Base-by-base conservation (phyloP, 2,113 vertebrate genomes). In the Blennius ocellaris region DNA sequence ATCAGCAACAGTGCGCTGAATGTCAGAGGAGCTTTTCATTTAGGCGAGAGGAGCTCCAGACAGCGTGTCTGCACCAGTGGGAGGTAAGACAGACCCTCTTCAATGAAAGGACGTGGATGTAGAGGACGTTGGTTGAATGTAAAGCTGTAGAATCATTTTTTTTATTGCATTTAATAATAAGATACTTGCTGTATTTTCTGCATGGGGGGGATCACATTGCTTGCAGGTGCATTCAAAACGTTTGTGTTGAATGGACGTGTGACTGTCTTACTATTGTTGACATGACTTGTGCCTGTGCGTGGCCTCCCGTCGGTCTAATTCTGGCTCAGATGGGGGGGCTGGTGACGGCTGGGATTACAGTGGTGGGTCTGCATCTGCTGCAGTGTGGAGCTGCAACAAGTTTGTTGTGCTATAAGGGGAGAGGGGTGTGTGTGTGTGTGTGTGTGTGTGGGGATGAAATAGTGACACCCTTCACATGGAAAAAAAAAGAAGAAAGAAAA, bases 321-420 rank as follows among this genome's bases (percentile, higher is more conserved):
- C 69, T 85, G 83, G 76, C 70, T 40, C 38, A 15, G 58, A 21
- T n/a, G n/a, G 41, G 17, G 57, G 43, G 57, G 11, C 21, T 47
- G 53, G 16, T 37, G 75, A 71, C 54, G 68, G 56, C 64, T 91
- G 86, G 70, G 74, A 64, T 78, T 64, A 76, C 81, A 87, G 82
- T 17, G 45, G 79, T 82, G 73, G 67, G 21, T 30, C 39, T 85
- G 84, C 83, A 79, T 83, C 83, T 87, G 84, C 87, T 88, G 89
- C 87, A 89, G 78, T 83, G 78, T 62, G 51, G 72, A 74, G 73
- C 82, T 75, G 64, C 86, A 87, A 85, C 76, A 87, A 76, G 80
- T 88, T 80, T 69, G 76, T 80, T 53, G 62, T 50, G 69, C 75
- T 55, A 37, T 63, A 39, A 76, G 61, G 45, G 65, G 63, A 62